Evolutionary conservation across 2,888 invertebrate species (phyloP).

Genomic region (Campoplex capitator): DNA sequence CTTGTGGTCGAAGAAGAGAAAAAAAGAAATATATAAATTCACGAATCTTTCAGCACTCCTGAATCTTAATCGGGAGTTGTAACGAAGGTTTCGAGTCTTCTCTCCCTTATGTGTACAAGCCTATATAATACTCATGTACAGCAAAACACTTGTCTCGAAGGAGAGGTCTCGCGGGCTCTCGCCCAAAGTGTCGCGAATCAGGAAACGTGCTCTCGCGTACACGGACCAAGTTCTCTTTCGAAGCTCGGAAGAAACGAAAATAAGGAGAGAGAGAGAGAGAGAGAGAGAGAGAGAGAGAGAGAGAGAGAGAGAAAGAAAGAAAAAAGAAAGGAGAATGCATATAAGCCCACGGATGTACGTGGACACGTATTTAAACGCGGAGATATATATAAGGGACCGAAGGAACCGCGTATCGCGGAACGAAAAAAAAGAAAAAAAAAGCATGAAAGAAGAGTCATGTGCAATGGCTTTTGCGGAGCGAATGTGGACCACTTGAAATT

Average conservation of each 20-base stretch:
- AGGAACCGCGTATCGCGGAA: conserved; percentile 10
- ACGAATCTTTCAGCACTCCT: conserved; percentile 29
- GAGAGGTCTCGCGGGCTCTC: conserved; percentile 28
- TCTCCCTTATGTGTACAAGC: not conserved
- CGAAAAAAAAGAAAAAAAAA: conserved; percentile 16
- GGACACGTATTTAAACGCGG: conserved; percentile 8
- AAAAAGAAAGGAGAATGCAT: conserved; percentile 37
- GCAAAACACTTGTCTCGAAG: not conserved
- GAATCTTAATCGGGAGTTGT: conserved; percentile 29
- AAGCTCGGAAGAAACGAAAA: conserved; percentile 9
- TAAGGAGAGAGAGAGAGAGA: too few relatives aligned
- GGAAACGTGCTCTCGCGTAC: conserved; percentile 60
- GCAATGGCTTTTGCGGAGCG: conserved; percentile 64
- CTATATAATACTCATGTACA: conserved; percentile 3
- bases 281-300: too few relatives aligned
- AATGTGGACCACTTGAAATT: conserved; percentile 73
- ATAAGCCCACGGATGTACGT: not conserved
- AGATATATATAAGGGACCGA: conserved; percentile 38
- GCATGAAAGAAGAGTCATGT: conserved; percentile 51
- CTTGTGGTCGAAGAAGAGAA: not conserved
- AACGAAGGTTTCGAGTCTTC: conserved; percentile 20
- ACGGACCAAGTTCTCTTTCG: conserved; percentile 7
- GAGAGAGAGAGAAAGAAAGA: conserved; percentile 2
- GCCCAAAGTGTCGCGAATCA: conserved; percentile 68
- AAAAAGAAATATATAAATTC: conserved; percentile 27